phyloP scores from a whole-genome alignment of 2,888 invertebrate species.

The Phymatocera aterrima region DNA sequence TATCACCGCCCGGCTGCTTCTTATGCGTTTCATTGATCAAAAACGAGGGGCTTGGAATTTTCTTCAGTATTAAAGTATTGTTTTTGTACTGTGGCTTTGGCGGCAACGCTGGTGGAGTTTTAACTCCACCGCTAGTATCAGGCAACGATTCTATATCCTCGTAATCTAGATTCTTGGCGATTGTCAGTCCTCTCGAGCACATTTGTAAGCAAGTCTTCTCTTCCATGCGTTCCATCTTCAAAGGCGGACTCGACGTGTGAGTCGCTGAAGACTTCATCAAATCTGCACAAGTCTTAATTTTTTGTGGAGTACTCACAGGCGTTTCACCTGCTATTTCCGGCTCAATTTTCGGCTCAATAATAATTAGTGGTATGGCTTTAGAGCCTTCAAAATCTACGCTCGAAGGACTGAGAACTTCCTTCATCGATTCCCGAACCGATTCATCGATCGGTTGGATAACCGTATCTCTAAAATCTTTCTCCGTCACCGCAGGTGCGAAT shows the following conservation, averaged over 20 bases:
- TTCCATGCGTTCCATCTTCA: slow-evolving; percentile 65
- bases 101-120: slow-evolving; percentile 85
- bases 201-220: slow-evolving; percentile 70
- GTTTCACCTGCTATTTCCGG: slow-evolving; percentile 52
- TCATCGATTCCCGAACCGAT: slow-evolving; percentile 36
- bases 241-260: slow-evolving; percentile 59
- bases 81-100: slow-evolving; percentile 80
- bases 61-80: slow-evolving; percentile 69
- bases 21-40: slow-evolving; percentile 69
- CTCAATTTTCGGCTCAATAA: slow-evolving; percentile 62
- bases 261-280: slow-evolving; percentile 42
- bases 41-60: slow-evolving; percentile 73
- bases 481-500: slow-evolving; percentile 63
- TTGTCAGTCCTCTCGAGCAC: slow-evolving; percentile 69
- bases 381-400: slow-evolving; percentile 60
- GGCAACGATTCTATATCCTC: slow-evolving; percentile 72
- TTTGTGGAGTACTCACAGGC: slow-evolving; percentile 35
- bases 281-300: slow-evolving; percentile 45
- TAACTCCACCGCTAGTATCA: slow-evolving; percentile 61
- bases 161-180: slow-evolving; percentile 72
- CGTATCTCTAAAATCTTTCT: slow-evolving; percentile 69
- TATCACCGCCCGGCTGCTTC: slow-evolving; percentile 21
- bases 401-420: slow-evolving; percentile 43
- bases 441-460: slow-evolving; percentile 51
- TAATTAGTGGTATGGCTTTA: slow-evolving; percentile 69